Evolutionary conservation across 2,113 vertebrate genomes (phyloP), one percentile per base, ranked within the genome.

Genomic region (Syrmaticus mikado): DNA sequence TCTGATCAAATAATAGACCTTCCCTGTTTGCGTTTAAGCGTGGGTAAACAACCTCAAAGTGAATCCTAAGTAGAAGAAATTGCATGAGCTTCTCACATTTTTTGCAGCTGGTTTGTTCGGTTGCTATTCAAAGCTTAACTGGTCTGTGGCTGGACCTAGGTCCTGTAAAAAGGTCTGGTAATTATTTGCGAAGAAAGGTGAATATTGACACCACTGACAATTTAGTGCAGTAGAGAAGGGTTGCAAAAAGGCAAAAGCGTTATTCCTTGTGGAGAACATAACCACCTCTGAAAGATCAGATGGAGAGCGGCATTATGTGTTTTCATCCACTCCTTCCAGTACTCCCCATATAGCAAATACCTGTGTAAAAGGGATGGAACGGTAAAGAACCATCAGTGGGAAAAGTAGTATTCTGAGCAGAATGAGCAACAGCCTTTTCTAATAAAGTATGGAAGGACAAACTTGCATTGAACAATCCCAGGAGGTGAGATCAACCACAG

Each of bases 1-100:
- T 68, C 70, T 83, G 91, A 94, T 92, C 90, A 96, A 97, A 94
- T 87, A 96, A 94, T 89, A 92, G 90, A 86, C 71, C 53, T 91
- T 93, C 85, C 75, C 53, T 90, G 60, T 84, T 92, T 92, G 81
- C 62, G 53, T 89, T 94, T 89, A 83, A 96, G 86, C 68, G 65
- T 87, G 41, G 84, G 62, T 81, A 97, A 96, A 94, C 90, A 96
- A 92, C 61, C 78, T 71, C 78, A 82, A 74, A 96, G 85, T 73
- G 85, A 94, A 94, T 89, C 61, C 62, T 88, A 86, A 90, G 28
- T 75, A 85, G 75, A 71, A 93, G 40, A 94, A 95, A 97, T 78
- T 52, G 70, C 81, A 73, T 3, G 58, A 90, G 28, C 52, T 80
- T 60, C 82, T 91, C 76, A 75, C 75, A 87, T 70, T 70, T 7